Base-by-base conservation (phyloP, 2,888 invertebrate genomes). In the Eristalinus aeneus region DNA sequence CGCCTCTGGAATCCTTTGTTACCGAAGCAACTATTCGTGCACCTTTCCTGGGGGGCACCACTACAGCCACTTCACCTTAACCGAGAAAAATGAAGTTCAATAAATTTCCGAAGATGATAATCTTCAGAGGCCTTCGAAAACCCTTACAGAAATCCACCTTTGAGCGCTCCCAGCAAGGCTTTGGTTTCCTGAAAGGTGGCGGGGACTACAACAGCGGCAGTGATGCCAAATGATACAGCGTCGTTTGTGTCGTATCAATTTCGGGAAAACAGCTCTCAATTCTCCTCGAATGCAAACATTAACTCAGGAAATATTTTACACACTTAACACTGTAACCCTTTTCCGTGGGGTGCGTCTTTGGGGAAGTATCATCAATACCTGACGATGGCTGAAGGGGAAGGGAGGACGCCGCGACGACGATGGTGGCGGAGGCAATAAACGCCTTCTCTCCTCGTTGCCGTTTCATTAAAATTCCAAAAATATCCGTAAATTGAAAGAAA, bases 391-490 rank as follows among this genome's bases (percentile, higher is more conserved):
- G n/a, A 34, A 1, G 8, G 16, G 46, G 16, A n/a, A n/a, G n/a
- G 16, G 39, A 39, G 12, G 39, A 39, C n/a, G 39, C 53, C 32
- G 60, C 60, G 58, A 69, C 54, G 85, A 36, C 32, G 56, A 68
- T 32, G 60, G 46, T 53, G 60, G 27, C 58, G 69, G 64, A 22
- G 72, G 77, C 81, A 86, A 82, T 86, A 86, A 86, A 86, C 86
- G 82, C 86, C 73, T 86, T 82, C 81, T 86, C 74, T 82, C 82
- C 73, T 27, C 27, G 27, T 27, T 81, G 82, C 69, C 82, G 73
- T 86, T 86, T 86, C 86, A 86, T 86, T 86, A 86, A 86, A 86
- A 86, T 86, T 86, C 82, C 86, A 82, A 82, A 82, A 86, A 86
- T 82, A 46, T 16, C 46, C 46, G 46, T 46, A 86, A 86, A 86